Percentiles rank a stretch among this genome's conserved stretches.
phyloP scores from a whole-genome alignment of 2,797 vertebrate genomes.

The Borostomias antarcticus region DNA sequence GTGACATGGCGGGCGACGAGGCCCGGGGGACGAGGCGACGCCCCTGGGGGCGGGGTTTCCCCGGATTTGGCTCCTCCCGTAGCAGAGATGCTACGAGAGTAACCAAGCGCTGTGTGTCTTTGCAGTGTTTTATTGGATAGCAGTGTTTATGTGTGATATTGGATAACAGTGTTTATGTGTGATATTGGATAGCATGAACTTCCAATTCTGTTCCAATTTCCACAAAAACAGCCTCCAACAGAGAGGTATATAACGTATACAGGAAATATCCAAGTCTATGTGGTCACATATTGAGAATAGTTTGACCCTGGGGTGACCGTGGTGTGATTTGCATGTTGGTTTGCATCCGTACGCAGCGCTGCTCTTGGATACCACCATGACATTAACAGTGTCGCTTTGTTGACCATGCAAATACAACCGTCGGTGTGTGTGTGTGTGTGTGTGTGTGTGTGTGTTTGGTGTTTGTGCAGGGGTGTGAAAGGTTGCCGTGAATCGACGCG shows the following conservation, averaged over 20 bases:
- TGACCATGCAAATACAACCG: constrained; percentile 51
- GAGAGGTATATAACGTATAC: background rate
- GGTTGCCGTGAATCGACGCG: too few species aligned
- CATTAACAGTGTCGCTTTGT: constrained; percentile 30
- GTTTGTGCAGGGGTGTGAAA: too few species aligned
- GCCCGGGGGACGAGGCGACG: constrained; percentile 19
- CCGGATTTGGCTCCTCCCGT: constrained; percentile 8
- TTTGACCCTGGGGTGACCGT: background rate
- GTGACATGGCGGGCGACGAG: background rate
- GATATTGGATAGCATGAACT: background rate
- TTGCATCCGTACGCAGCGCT: constrained; percentile 20
- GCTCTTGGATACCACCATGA: background rate
- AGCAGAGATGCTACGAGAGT: background rate
- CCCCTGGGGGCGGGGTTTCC: background rate
- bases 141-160: constrained; percentile 11
- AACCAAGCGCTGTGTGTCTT: constrained; percentile 8
- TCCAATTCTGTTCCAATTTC: background rate
- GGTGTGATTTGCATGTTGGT: background rate
- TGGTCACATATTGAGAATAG: background rate
- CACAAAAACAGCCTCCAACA: background rate
- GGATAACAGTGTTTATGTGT: background rate
- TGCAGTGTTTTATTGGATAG: constrained; percentile 31
- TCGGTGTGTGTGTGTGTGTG: constrained; percentile 12
- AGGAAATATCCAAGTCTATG: too few species aligned
- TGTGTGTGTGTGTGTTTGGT: constrained; percentile 10